Conservation (phyloP, 2,113 vertebrate species). For the Scartelaos histophorus region DNA sequence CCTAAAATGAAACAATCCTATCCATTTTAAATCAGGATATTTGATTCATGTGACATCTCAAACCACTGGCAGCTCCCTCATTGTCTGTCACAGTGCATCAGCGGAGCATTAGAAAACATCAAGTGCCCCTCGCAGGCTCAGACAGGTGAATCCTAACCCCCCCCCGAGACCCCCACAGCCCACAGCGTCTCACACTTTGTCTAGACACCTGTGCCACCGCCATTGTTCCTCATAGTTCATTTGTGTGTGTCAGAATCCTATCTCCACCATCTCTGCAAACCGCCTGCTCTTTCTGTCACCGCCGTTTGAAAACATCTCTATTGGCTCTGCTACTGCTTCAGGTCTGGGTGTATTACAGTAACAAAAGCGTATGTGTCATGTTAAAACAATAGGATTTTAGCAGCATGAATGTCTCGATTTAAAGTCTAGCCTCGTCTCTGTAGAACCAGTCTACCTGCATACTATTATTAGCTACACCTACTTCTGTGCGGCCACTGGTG, state of each 20-base stretch:
- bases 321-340: constrained; percentile 8
- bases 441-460: constrained; percentile 52
- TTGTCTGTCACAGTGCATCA: constrained; percentile 48
- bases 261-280: constrained; percentile 57
- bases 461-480: constrained; percentile 9
- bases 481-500: constrained; percentile 22
- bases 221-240: constrained; percentile 43
- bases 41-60: constrained; percentile 31
- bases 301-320: constrained; percentile 50
- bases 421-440: neutral
- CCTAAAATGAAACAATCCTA: neutral
- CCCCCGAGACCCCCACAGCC: constrained; percentile 29
- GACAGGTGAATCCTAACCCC: constrained; percentile 66
- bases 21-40: neutral
- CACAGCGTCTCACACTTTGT: constrained; percentile 41
- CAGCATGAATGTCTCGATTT: constrained; percentile 42
- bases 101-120: constrained; percentile 41
- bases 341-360: neutral
- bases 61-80: constrained; percentile 24
- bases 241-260: constrained; percentile 36
- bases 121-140: constrained; percentile 32
- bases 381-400: constrained; percentile 48
- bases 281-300: constrained; percentile 53
- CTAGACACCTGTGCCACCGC: constrained; percentile 62
- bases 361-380: constrained; percentile 8